Evolutionary conservation across 2,797 vertebrate species (phyloP), one percentile per base, ranked within the genome.

Genomic region (Zenarchopterus dispar): DNA sequence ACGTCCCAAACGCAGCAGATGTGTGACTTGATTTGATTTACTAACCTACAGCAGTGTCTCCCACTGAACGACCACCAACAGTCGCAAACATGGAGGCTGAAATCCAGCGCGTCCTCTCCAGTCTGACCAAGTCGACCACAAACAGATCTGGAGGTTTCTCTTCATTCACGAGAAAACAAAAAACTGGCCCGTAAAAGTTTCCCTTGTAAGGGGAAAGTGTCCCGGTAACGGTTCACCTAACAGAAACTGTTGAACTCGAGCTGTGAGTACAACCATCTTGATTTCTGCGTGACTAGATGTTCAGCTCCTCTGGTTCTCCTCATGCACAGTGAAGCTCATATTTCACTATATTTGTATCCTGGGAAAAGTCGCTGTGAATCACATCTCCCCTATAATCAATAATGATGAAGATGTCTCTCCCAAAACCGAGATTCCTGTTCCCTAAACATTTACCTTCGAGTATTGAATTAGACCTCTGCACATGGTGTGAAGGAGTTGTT

Each of bases 1-100:
- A 71, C 54, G 67, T 65, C 56, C 81, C 69, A 21, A 76, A 67
- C 26, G 9, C 79, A 90, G 81, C 90, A 90, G 89, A 92, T 92
- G 89, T 91, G 86, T 39, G 36, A 39, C 36, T 3, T 39, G 36
- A 39, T 39, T 1, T 39, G 36, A 39, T 39, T 39, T 39, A 43
- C 56, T 56, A 26, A 48, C 50, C 58, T 52, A 19, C 45, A 67
- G 66, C n/a, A 28, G 22, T 55, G 64, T 55, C 46, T 2, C 21
- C 42, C 28, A 9, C 19, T n/a, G 19, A 7, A 43, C 24, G 42
- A 46, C 50, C 62, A 13, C 31, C 52, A 60, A 61, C 76, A 81
- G 71, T 65, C 9, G 4, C 59, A 61, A 45, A 70, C 66, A 42
- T 66, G 45, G 50, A 49, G 48, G 19, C 23, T 65, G 56, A 70